Conservation (phyloP, 2,113 vertebrate genomes). For the Cairina moschata region DNA sequence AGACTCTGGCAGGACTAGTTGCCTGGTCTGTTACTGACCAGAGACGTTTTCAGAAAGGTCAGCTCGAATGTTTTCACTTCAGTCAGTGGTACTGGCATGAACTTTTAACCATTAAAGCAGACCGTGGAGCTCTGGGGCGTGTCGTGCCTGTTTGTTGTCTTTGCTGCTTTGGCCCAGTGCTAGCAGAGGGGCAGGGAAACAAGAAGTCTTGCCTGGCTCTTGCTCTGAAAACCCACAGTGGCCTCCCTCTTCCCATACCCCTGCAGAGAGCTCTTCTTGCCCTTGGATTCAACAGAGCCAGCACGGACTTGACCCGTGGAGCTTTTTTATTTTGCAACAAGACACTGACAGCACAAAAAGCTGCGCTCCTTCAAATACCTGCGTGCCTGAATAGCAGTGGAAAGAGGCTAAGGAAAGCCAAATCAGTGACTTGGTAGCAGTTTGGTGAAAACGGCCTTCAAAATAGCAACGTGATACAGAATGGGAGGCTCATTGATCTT, state of each 20-base stretch:
- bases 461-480: background rate
- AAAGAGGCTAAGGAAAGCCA: background rate
- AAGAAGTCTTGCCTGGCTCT: background rate
- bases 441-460: background rate
- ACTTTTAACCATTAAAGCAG: background rate
- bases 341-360: background rate
- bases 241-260: background rate
- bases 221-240: background rate
- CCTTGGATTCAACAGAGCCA: background rate
- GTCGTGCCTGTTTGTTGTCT: background rate
- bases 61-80: slow-evolving; percentile 9
- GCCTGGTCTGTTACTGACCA: slow-evolving; percentile 4
- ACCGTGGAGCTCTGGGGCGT: background rate
- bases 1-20: background rate
- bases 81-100: background rate
- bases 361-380: background rate
- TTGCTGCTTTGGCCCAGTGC: background rate
- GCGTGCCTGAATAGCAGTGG: background rate
- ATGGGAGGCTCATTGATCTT: background rate
- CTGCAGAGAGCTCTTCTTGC: background rate
- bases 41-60: slow-evolving; percentile 16
- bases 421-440: background rate
- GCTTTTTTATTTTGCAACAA: background rate
- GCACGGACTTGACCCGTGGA: background rate
- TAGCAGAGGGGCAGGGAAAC: background rate